A percentile compares a stretch with the other conserved stretches of the same genome.
Conservation (phyloP, 2,888 invertebrate genomes). For the Lepidonotus clava region DNA sequence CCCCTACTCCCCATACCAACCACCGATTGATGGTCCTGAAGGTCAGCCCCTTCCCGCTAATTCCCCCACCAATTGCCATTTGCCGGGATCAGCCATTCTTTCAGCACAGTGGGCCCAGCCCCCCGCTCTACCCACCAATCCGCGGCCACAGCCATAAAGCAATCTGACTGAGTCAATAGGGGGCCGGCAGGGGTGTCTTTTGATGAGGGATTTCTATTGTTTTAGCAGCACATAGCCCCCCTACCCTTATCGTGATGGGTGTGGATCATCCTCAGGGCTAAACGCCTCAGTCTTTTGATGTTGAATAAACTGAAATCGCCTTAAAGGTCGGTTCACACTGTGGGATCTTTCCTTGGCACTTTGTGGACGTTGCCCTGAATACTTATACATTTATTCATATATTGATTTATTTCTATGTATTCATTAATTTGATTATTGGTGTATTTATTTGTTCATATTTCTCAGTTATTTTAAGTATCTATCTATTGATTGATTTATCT, state of each 20-base stretch:
- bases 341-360: no score
- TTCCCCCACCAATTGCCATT: not conserved
- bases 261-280: not conserved
- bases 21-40: no score
- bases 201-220: constrained; percentile 19
- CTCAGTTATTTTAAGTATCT: no score
- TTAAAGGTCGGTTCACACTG: no score
- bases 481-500: no score
- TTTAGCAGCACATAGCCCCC: not conserved
- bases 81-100: not conserved
- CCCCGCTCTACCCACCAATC: not conserved
- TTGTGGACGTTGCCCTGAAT: no score
- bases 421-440: no score
- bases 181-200: not conserved
- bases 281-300: not conserved
- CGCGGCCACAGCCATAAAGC: not conserved
- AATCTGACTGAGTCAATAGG: constrained; percentile 13
- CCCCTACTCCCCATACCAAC: no score
- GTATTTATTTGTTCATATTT: no score
- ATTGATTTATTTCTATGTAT: no score
- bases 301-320: constrained; percentile 8
- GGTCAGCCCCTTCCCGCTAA: not conserved
- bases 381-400: no score
- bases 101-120: not conserved
- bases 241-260: not conserved